A percentile compares a stretch with the other conserved stretches of the same genome.
These are phyloP conservation scores for Aradophagus sp. DNA, from an alignment of 1,140 invertebrate genomes.

Conservation along the genomic window DNA sequence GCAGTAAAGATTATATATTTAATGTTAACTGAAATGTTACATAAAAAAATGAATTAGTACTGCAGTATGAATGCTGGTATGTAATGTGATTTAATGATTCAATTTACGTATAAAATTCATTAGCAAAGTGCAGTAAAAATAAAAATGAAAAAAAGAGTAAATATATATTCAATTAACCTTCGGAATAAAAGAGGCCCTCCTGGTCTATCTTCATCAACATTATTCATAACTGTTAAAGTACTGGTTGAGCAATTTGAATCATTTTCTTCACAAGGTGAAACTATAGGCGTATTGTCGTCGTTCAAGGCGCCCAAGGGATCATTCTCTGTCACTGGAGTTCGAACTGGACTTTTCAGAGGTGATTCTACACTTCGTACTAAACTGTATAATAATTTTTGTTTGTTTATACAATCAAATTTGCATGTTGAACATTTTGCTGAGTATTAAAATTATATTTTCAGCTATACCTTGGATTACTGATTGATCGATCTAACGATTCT, in stretches of 20 bases:
- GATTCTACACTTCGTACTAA: constrained; percentile 74
- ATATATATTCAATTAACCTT: too few relatives aligned
- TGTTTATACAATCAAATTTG: constrained; percentile 14
- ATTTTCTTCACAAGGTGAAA: constrained; percentile 73
- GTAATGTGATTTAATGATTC: too few relatives aligned
- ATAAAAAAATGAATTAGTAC: too few relatives aligned
- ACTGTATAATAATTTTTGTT: constrained; percentile 70
- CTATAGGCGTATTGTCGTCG: constrained; percentile 74
- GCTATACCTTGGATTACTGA: constrained; percentile 70
- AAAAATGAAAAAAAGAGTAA: too few relatives aligned
- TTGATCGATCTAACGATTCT: constrained; percentile 66
- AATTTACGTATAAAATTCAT: too few relatives aligned
- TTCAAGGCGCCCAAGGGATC: constrained; percentile 91
- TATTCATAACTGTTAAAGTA: constrained; percentile 72
- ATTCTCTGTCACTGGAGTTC: constrained; percentile 90
- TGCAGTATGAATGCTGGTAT: too few relatives aligned
- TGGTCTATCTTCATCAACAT: constrained; percentile 68
- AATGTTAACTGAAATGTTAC: too few relatives aligned
- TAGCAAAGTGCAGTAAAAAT: too few relatives aligned
- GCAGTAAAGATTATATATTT: constrained; percentile 5
- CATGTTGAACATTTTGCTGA: too few relatives aligned
- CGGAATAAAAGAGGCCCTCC: constrained; percentile 73
- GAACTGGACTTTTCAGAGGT: constrained; percentile 76
- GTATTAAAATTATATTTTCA: too few relatives aligned
- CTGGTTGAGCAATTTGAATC: constrained; percentile 74